Base-by-base conservation (phyloP, 2,888 invertebrate species). In the Neoaliturus tenellus region DNA sequence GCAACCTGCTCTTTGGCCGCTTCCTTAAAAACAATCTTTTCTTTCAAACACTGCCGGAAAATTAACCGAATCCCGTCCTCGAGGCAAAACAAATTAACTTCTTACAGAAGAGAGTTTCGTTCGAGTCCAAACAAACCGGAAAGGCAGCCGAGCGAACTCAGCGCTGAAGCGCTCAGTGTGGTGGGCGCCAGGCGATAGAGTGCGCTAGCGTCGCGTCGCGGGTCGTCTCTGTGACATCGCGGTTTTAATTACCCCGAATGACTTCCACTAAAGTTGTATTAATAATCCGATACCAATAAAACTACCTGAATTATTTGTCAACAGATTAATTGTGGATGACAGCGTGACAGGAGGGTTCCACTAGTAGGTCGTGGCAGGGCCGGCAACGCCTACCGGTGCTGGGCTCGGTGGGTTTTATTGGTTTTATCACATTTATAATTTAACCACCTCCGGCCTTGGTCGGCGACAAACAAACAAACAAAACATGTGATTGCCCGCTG, bases 21-120 rank as follows among this genome's bases (percentile, higher is more conserved):
- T 78, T 78, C 78, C 78, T 51, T 48, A 78, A 78, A 78, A 78
- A 48, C 55, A 78, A 78, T 78, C 78, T 78, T 78, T 55, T 55
- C 48, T 75, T 75, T 55, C 20, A 23, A 48, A 48, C 48, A 75
- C 31, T 51, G 55, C 28, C 78, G 78, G 48, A 55, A 55, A 55
- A 78, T 78, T 78, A 78, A 78, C 55, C 35, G 55, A 78, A 78
- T 78, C 48, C 35, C 78, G 33, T 78, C 78, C 33, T 51, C 35
- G 28, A 35, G 55, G 55, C 55, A 35, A 78, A 78, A 55, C 78
- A 78, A 78, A 78, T 78, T 78, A 55, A 78, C 78, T 78, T 78
- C 55, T 55, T 51, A 48, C 48, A 44, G 75, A 75, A 28, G 31
- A 75, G 55, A 28, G 73, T 44, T 39, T 71, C 17, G 39, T 69